Conservation (phyloP, 1,140 invertebrate species). For the Propsilocerus akamusi region DNA sequence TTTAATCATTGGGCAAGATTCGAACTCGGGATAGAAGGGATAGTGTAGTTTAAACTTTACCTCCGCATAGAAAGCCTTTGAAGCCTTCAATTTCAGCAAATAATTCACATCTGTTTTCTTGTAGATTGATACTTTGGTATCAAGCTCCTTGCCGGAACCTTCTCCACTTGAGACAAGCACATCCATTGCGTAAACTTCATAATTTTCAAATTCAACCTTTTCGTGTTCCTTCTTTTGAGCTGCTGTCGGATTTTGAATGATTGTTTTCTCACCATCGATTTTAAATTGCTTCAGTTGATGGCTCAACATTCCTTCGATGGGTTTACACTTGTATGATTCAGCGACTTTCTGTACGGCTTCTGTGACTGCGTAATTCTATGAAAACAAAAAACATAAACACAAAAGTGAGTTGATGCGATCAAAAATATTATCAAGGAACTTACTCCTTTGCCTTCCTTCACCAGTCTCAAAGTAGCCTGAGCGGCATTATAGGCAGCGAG, state of each 20-base stretch:
- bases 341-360: slow-evolving; percentile 86
- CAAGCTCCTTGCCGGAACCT: slow-evolving; percentile 73
- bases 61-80: slow-evolving; percentile 87
- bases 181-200: slow-evolving; percentile 98
- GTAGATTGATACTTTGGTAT: slow-evolving; percentile 90
- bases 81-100: slow-evolving; percentile 91
- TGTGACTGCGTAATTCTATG: slow-evolving; percentile 79
- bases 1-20: slow-evolving; percentile 7
- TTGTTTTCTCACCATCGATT: slow-evolving; percentile 97
- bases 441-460: slow-evolving; percentile 83
- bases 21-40: background rate
- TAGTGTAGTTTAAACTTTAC: slow-evolving; percentile 19
- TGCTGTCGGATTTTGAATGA: slow-evolving; percentile 96
- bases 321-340: slow-evolving; percentile 86
- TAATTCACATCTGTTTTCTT: slow-evolving; percentile 98
- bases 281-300: slow-evolving; percentile 93
- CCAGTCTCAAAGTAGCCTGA: slow-evolving; percentile 80
- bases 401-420: slow-evolving; percentile 5
- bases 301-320: slow-evolving; percentile 96
- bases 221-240: slow-evolving; percentile 96
- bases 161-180: slow-evolving; percentile 90
- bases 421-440: slow-evolving; percentile 10
- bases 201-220: slow-evolving; percentile 86
- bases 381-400: slow-evolving; percentile 9
- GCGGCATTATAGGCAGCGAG: slow-evolving; percentile 87